These are phyloP conservation scores for Dryadula phaetusa DNA, from an alignment of 2,888 invertebrate genomes.

Conservation along the genomic window DNA sequence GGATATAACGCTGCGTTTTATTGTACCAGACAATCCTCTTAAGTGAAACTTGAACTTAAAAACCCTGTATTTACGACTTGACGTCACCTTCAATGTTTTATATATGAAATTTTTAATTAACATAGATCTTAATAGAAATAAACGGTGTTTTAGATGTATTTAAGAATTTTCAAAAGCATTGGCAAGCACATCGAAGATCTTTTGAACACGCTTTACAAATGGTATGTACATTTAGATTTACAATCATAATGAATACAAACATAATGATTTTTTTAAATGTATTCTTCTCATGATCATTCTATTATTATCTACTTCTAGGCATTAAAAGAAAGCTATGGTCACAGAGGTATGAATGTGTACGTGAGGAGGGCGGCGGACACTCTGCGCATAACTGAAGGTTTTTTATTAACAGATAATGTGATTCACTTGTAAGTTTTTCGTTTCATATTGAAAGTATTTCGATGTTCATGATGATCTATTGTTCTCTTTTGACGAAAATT, in stretches of 20 bases:
- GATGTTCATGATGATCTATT: too few relatives aligned
- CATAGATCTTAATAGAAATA: not conserved
- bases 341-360: constrained; percentile 60
- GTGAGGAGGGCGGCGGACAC: constrained; percentile 49
- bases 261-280: too few relatives aligned
- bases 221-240: constrained; percentile 49
- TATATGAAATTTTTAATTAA: not conserved
- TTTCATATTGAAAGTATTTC: not conserved
- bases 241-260: too few relatives aligned
- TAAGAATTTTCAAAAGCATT: constrained; percentile 48
- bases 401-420: constrained; percentile 59
- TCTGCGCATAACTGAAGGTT: constrained; percentile 54
- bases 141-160: constrained; percentile 51
- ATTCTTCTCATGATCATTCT: too few relatives aligned
- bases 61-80: too few relatives aligned
- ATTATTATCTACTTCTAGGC: constrained; percentile 52
- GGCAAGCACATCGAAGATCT: constrained; percentile 53
- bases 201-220: constrained; percentile 54
- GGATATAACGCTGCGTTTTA: not conserved
- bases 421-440: constrained; percentile 60
- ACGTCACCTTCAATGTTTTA: too few relatives aligned
- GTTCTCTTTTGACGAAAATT: too few relatives aligned
- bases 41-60: not conserved
- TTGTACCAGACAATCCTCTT: not conserved
- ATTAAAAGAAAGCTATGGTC: constrained; percentile 59